phyloP scores from a whole-genome alignment of 37 sponge, comb jelly and placozoan species.

The Ianthella basta region DNA sequence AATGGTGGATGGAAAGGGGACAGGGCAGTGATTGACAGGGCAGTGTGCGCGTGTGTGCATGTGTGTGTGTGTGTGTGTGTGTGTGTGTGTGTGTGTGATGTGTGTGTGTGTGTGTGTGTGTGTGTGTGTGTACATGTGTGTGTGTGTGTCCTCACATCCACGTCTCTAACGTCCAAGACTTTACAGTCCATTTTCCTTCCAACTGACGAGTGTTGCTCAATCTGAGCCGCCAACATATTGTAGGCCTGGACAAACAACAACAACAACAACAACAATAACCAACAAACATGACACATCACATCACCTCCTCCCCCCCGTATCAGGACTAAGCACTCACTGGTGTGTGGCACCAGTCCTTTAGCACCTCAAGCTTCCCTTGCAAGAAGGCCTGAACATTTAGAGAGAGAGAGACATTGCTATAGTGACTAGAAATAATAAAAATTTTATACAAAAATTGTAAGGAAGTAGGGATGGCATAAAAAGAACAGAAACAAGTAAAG shows the following conservation, averaged over 20 bases:
- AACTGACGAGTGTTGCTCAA: slow-evolving; percentile 12
- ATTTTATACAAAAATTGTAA: too few species aligned
- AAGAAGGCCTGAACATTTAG: slow-evolving; percentile 57
- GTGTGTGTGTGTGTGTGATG: background rate
- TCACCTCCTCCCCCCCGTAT: too few species aligned
- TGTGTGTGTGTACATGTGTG: too few species aligned
- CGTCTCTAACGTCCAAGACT: slow-evolving; percentile 30
- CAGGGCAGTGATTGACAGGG: too few species aligned
- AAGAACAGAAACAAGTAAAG: too few species aligned
- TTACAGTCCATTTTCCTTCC: slow-evolving; percentile 28
- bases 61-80: background rate
- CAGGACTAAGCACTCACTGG: slow-evolving; percentile 43
- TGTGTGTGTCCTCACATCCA: slow-evolving; percentile 41
- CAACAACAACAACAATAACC: too few species aligned
- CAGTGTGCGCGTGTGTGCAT: background rate
- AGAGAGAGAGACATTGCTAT: background rate
- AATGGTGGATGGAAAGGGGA: background rate
- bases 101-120: background rate
- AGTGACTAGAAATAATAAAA: too few species aligned
- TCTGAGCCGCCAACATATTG: slow-evolving; percentile 27
- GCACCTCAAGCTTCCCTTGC: slow-evolving; percentile 56
- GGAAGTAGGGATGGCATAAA: too few species aligned
- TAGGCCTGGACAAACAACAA: background rate
- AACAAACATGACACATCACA: too few species aligned
- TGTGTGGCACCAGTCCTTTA: slow-evolving; percentile 89